Percentiles rank a stretch among this genome's conserved stretches.
phyloP scores from a whole-genome alignment of 2,888 invertebrate genomes.

The Deilephila elpenor region DNA sequence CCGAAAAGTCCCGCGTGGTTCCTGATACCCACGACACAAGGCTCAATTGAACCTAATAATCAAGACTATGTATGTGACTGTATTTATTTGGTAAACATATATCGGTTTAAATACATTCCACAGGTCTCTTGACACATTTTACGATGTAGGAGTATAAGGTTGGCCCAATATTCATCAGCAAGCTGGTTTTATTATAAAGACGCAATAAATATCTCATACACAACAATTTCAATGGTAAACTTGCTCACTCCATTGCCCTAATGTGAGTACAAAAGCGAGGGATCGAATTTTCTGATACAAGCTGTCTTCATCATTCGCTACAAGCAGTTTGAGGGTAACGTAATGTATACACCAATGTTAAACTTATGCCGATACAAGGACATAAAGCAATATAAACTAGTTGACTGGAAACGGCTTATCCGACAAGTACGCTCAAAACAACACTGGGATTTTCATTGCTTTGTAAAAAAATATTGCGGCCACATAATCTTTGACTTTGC shows the following conservation, averaged over 20 bases:
- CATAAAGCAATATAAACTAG: neutral
- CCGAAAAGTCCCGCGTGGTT: too few species aligned
- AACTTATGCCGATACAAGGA: neutral
- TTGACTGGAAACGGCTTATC: neutral
- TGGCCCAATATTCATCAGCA: too few species aligned
- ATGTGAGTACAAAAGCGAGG: neutral
- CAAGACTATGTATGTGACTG: too few species aligned
- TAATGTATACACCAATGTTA: neutral
- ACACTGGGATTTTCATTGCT: neutral
- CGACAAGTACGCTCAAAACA: neutral
- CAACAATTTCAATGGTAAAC: neutral
- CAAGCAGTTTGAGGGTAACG: neutral
- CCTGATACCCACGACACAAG: too few species aligned
- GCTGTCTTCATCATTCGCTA: neutral
- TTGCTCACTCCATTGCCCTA: neutral
- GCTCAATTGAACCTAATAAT: too few species aligned
- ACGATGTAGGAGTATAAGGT: too few species aligned
- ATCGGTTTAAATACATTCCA: too few species aligned
- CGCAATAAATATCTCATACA: neutral
- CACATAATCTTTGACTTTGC: constrained; percentile 26
- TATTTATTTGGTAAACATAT: too few species aligned
- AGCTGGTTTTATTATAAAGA: neutral
- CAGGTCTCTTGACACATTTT: too few species aligned
- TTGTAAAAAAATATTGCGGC: neutral
- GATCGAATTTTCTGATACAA: neutral